Percentiles rank a stretch among this genome's conserved stretches.
phyloP scores from a whole-genome alignment of 2,888 invertebrate genomes.

The Yponomeuta sedellus region DNA sequence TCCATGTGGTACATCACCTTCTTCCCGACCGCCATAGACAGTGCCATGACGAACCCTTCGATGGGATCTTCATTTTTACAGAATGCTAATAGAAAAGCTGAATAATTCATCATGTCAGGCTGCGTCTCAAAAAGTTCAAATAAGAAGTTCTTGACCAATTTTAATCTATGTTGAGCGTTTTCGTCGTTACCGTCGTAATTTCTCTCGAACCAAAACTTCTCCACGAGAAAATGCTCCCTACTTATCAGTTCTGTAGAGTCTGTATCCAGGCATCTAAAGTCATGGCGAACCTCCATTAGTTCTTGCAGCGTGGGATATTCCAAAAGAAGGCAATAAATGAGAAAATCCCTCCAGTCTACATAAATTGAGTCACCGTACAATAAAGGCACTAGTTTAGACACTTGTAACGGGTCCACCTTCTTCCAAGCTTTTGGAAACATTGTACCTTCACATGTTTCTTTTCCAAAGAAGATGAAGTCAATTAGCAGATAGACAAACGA shows the following conservation, averaged over 20 bases:
- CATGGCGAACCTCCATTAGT: constrained; percentile 63
- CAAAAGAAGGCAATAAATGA: constrained; percentile 76
- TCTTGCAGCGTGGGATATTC: constrained; percentile 73
- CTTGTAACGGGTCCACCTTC: constrained; percentile 53
- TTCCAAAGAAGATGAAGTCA: constrained; percentile 68
- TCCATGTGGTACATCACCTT: constrained; percentile 61
- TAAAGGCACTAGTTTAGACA: constrained; percentile 54
- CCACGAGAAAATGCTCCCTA: constrained; percentile 45
- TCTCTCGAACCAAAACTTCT: constrained; percentile 56
- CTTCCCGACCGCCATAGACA: constrained; percentile 75
- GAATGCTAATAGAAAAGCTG: constrained; percentile 78
- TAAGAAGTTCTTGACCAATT: constrained; percentile 72
- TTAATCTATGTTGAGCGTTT: constrained; percentile 40
- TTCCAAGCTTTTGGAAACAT: constrained; percentile 59
- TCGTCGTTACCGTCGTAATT: constrained; percentile 41
- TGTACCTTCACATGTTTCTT: constrained; percentile 53
- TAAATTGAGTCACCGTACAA: constrained; percentile 75
- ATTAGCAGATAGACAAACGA: constrained; percentile 70
- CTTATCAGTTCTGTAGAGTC: constrained; percentile 49
- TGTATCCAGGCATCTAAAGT: constrained; percentile 65
- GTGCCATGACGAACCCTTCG: constrained; percentile 75
- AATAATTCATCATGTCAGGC: constrained; percentile 74
- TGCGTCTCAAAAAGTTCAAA: constrained; percentile 72
- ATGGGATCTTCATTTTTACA: constrained; percentile 75
- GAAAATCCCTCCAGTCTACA: constrained; percentile 81